A percentile compares a stretch with the other conserved stretches of the same genome.
Conservation (phyloP, 1,140 invertebrate species). For the Geopemphigus sp. region DNA sequence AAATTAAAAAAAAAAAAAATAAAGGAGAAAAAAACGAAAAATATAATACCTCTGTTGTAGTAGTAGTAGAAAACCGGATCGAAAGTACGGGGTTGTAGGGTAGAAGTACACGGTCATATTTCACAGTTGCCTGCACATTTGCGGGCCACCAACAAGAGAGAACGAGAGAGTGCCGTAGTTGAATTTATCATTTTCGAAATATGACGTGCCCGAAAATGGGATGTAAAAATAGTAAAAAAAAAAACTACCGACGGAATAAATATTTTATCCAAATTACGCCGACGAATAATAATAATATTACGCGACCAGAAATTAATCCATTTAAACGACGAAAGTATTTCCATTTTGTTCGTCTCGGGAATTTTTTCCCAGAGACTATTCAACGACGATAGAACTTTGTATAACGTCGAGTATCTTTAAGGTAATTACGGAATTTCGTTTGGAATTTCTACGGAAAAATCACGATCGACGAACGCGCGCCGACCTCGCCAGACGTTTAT, state of each 20-base stretch:
- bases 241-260: conserved; percentile 12
- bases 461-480: too few species aligned
- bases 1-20: conserved; percentile 42
- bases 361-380: too few species aligned
- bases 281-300: background rate
- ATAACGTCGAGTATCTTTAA: too few species aligned
- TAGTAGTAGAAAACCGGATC: conserved; percentile 37
- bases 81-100: conserved; percentile 23
- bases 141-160: background rate
- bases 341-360: background rate
- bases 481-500: too few species aligned
- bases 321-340: conserved; percentile 1
- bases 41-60: conserved; percentile 43
- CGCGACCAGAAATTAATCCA: conserved; percentile 9
- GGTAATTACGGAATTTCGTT: too few species aligned
- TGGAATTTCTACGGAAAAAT: too few species aligned
- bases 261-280: conserved; percentile 12
- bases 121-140: conserved; percentile 45
- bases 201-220: conserved; percentile 19
- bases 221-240: too few species aligned
- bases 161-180: background rate
- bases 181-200: conserved; percentile 46
- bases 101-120: conserved; percentile 39
- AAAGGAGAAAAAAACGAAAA: background rate
- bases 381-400: too few species aligned